Evolutionary conservation across 30 jellyfish, hydroid and myxozoan genomes (phyloP).

Genomic region (Catostylus mosaicus): DNA sequence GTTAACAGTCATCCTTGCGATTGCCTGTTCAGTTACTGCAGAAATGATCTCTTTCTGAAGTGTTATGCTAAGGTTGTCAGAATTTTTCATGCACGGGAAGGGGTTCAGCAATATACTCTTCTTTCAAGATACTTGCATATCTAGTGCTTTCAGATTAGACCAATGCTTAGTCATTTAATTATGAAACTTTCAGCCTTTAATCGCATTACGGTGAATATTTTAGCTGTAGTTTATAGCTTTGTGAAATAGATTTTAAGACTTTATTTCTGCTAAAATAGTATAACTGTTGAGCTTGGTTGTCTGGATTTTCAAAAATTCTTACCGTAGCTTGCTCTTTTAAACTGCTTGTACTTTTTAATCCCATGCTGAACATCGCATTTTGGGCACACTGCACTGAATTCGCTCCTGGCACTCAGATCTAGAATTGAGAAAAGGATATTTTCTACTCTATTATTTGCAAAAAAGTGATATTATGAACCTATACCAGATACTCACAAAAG

Average conservation of each 20-base stretch:
- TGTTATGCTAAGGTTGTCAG: too few relatives aligned
- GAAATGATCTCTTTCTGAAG: too few relatives aligned
- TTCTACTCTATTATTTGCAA: neutral
- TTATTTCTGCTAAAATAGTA: neutral
- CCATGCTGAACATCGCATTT: conserved; percentile 23
- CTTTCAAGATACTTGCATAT: too few relatives aligned
- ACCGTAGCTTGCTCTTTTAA: conserved; percentile 73
- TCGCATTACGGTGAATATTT: neutral
- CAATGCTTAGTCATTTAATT: neutral
- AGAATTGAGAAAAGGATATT: too few relatives aligned
- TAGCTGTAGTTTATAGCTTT: too few relatives aligned
- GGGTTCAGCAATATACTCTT: too few relatives aligned
- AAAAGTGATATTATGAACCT: neutral
- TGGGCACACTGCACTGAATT: conserved; percentile 6
- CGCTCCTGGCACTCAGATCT: neutral
- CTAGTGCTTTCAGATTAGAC: too few relatives aligned
- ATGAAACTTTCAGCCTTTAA: neutral
- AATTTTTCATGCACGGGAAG: too few relatives aligned
- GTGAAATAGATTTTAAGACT: neutral
- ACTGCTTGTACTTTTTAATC: conserved; percentile 64
- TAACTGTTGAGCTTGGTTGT: neutral
- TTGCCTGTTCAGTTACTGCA: too few relatives aligned
- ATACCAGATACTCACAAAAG: neutral
- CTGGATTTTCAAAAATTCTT: neutral
- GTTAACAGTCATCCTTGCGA: too few relatives aligned